Base-by-base conservation (phyloP, 2,888 invertebrate species). In the Folsomia candida region DNA sequence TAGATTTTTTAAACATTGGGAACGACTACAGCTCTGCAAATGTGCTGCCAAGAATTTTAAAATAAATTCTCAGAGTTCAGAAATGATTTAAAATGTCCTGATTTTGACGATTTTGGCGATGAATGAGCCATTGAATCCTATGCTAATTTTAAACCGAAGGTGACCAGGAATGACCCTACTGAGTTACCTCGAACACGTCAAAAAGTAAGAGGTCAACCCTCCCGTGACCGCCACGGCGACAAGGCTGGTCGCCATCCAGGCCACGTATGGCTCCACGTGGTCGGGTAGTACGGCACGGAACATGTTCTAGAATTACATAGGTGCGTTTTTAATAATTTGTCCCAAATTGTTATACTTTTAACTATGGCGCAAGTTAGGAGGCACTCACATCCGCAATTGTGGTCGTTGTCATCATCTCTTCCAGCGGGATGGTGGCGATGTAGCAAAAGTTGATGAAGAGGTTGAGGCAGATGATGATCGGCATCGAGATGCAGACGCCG, bases 401-500 rank as follows among this genome's bases (percentile, higher is more conserved):
- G 20, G 58, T 20, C 0, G 74, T 66, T 1, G 27, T 61, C 18
- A 59, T 25, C 14, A 72, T 62, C 11, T 60, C 58, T 2, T 28
- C 54, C 25, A 59, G 51, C 1, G 37, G 26, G 29, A 74, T 51
- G 1, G 70, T 51, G 54, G 67, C 66, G 54, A 67, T 60, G 27
- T 74, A 74, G 24, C 61, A 63, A 22, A 72, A 47, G 58, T 74
- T 74, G 22, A 72, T 22, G 11, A 68, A 47, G n/a, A 70, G 47
- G 28, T 74, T 70, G 2, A 74, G 18, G 2, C 28, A 14, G 1
- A 68, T 61, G 22, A 72, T 64, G 4, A 72, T 11, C 9, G 72
- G 72, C 25, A 72, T 26, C 2, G 67, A 29, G 26, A 63, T 62
- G 9, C 24, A 20, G 14, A 57, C 51, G n/a, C 27, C 71, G 1